Evolutionary conservation across 2,797 vertebrate genomes (phyloP).

Genomic region (Falco biarmicus): DNA sequence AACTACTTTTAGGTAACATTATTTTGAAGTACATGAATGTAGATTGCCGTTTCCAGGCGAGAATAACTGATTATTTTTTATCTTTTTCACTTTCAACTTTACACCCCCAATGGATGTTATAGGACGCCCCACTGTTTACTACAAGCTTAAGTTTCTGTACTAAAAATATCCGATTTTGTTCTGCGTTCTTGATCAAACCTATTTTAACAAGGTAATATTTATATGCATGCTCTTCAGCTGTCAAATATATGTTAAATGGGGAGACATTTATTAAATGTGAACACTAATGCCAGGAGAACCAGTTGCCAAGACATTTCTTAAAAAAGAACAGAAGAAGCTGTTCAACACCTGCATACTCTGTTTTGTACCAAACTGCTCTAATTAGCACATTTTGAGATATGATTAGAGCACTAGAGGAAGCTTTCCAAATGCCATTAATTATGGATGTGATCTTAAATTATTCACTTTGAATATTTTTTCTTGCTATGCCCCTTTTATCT

Average conservation of each 20-base stretch:
- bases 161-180: constrained; percentile 22
- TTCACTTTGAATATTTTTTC: constrained; percentile 75
- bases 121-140: background rate
- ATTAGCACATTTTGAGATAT: constrained; percentile 77
- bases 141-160: background rate
- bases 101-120: background rate
- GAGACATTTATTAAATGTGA: constrained; percentile 15
- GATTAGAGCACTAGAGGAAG: constrained; percentile 78
- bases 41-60: background rate
- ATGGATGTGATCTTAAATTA: constrained; percentile 81
- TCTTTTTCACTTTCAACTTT: background rate
- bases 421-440: constrained; percentile 79
- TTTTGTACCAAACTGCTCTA: constrained; percentile 75
- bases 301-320: background rate
- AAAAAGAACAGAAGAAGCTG: constrained; percentile 35
- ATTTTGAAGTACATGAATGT: background rate
- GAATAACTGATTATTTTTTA: background rate
- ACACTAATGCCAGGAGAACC: background rate
- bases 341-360: constrained; percentile 72
- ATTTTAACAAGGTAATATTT: constrained; percentile 34
- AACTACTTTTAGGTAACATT: background rate
- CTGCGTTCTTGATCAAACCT: constrained; percentile 5
- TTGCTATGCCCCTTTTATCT: constrained; percentile 75
- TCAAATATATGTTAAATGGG: constrained; percentile 21
- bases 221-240: background rate